These are phyloP conservation scores for Octopus sinensis DNA, from an alignment of 1,140 invertebrate species.

Conservation along the genomic window DNA sequence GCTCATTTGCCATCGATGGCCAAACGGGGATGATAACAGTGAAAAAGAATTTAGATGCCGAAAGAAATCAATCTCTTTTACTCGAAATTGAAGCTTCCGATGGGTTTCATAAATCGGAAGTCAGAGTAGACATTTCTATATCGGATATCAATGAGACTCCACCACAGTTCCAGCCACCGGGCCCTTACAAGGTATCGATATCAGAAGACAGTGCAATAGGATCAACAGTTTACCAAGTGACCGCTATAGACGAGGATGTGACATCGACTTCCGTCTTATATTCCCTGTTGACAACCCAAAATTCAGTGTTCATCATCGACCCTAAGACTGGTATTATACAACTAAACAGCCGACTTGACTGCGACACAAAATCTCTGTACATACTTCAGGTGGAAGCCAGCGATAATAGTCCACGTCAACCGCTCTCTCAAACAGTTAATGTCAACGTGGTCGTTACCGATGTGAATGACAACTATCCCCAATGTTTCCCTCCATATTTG, in stretches of 20 bases:
- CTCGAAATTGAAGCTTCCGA: constrained; percentile 67
- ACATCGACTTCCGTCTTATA: neutral
- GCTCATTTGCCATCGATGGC: constrained; percentile 11
- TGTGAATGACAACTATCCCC: constrained; percentile 37
- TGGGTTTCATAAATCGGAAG: constrained; percentile 68
- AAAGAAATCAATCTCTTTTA: neutral
- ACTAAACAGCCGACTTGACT: neutral
- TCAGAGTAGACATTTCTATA: constrained; percentile 60
- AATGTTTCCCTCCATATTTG: constrained; percentile 28
- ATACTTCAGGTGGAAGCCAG: neutral
- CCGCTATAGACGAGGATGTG: constrained; percentile 45
- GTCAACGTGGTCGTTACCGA: constrained; percentile 35
- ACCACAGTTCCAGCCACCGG: constrained; percentile 75
- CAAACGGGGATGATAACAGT: neutral
- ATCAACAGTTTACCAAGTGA: constrained; percentile 57
- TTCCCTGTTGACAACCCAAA: neutral
- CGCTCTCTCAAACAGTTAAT: neutral
- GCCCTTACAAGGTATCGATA: constrained; percentile 78
- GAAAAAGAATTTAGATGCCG: neutral
- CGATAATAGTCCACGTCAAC: neutral
- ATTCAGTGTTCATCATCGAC: neutral
- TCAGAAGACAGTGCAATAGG: constrained; percentile 69
- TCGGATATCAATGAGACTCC: constrained; percentile 91
- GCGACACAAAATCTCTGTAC: neutral
- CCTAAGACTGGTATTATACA: neutral